Base-by-base conservation (phyloP, 2,113 vertebrate species). In the Chrysemys picta region DNA sequence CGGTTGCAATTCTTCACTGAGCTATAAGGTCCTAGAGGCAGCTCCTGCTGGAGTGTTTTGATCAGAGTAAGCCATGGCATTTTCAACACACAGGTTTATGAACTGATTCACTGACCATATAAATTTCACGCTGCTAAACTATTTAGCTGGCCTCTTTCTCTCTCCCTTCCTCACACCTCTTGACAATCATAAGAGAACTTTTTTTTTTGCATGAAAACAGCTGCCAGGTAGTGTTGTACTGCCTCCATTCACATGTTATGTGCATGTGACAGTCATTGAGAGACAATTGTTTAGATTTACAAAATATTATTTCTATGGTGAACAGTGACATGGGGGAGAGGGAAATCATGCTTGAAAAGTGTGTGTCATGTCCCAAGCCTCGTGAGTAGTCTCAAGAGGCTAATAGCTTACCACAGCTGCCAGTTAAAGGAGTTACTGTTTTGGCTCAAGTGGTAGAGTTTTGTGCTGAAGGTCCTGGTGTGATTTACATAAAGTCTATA, bases 11-110 rank as follows among this genome's bases (percentile, higher is more conserved):
- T 89, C 96, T 97, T 86, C 92, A 87, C 93, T 95, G 97, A 93
- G 89, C 93, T 93, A 42, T 86, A 89, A 95, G 92, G 89, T 94
- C 96, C 95, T 81, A 29, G 91, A 89, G 95, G 94, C 87, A 93
- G 84, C 93, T 93, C 59, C 91, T 95, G 93, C 78, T 95, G 95
- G 78, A 91, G 90, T 3, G 50, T 93, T 97, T 96, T 96, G 97
- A 97, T 97, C 97, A 93, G 82, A 11, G 88, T 79, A 65, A 96
- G 91, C 84, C 0, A 0, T 78, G 92, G 92, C 91, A 95, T 96
- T 98, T 97, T 95, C 96, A 96, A 83, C 81, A 93, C 97, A 96
- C 94, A 96, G 89, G 93, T 98, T 97, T 97, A 96, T 97, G 95
- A 95, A 96, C 93, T 96, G 96, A 97, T 97, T 97, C 97, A 97